These are phyloP conservation scores for Sorex araneus DNA, from an alignment of 2,113 vertebrate genomes.

Conservation along the genomic window DNA sequence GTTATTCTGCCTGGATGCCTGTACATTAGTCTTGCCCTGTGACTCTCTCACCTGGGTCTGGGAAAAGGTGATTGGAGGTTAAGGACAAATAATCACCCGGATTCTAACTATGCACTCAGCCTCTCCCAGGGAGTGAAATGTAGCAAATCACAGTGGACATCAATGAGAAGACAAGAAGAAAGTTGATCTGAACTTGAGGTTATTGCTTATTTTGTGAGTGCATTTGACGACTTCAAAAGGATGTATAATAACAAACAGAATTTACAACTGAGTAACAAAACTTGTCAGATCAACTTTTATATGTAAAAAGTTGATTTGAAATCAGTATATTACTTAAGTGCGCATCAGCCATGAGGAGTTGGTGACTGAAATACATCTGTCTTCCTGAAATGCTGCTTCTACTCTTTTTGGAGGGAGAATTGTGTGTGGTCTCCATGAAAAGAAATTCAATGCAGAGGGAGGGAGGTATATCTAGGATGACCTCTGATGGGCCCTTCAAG, in stretches of 20 bases:
- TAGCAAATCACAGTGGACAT: background rate
- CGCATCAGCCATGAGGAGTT: background rate
- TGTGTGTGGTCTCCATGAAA: background rate
- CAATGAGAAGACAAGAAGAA: background rate
- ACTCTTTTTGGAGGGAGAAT: background rate
- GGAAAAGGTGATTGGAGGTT: background rate
- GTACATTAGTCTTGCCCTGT: background rate
- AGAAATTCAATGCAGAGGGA: background rate
- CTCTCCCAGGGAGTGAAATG: background rate
- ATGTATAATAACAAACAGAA: background rate
- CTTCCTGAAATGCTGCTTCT: background rate
- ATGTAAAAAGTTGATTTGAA: slow-evolving; percentile 4
- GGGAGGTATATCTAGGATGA: background rate
- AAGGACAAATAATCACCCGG: background rate
- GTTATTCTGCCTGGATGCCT: slow-evolving; percentile 42
- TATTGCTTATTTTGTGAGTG: background rate
- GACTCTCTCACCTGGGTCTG: background rate
- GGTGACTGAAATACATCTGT: background rate
- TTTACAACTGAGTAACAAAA: background rate
- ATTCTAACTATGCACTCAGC: background rate
- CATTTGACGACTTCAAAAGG: slow-evolving; percentile 31
- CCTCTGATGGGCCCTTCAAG: background rate
- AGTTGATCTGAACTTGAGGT: slow-evolving; percentile 4
- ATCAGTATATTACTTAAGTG: slow-evolving; percentile 1
- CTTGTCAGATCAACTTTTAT: background rate